Evolutionary conservation across 2,888 invertebrate species (phyloP).

Genomic region (Orthosia cruda): DNA sequence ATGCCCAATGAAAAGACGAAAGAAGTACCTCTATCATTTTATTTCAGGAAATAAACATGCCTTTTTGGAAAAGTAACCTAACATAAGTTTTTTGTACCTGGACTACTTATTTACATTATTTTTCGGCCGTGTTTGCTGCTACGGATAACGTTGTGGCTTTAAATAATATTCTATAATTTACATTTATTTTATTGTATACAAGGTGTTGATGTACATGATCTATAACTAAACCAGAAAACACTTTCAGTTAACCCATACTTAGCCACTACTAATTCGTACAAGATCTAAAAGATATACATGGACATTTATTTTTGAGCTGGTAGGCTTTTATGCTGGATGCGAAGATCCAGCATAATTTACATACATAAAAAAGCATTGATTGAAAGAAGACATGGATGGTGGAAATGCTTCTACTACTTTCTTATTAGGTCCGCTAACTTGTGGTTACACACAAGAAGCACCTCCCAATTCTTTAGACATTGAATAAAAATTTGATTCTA

Average conservation of each 20-base stretch:
- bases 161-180: neutral
- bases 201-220: neutral
- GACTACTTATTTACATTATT: neutral
- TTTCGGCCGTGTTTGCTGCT: neutral
- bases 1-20: neutral
- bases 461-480: no score
- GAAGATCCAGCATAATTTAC: neutral
- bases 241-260: neutral
- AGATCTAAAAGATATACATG: neutral
- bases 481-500: constrained; percentile 1
- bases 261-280: neutral
- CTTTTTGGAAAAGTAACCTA: neutral
- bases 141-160: neutral
- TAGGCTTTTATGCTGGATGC: no score
- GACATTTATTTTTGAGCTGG: neutral
- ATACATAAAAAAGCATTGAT: neutral
- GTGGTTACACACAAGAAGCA: neutral
- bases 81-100: neutral
- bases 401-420: constrained; percentile 2
- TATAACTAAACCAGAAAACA: constrained; percentile 4
- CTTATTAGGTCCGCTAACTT: neutral
- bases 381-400: constrained; percentile 3
- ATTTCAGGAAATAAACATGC: constrained; percentile 22
- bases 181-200: neutral
- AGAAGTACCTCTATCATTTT: constrained; percentile 6